Conservation (phyloP, 2,888 invertebrate species). For the Emmelina monodactyla region DNA sequence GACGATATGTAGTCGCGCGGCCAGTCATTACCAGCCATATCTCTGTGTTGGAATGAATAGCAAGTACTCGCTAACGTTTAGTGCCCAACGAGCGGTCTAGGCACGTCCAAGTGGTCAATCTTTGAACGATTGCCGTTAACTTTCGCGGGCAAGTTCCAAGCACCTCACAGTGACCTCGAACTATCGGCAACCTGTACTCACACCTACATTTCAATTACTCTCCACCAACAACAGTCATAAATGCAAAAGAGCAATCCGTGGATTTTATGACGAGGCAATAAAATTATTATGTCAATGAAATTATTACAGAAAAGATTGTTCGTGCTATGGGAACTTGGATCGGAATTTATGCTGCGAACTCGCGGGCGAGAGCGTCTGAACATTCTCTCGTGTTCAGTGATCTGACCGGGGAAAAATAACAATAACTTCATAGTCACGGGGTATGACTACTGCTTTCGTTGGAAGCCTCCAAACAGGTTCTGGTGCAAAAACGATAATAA, state of each 20-base stretch:
- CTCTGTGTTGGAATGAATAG: slow-evolving; percentile 59
- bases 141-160: slow-evolving; percentile 28
- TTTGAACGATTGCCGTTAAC: slow-evolving; percentile 36
- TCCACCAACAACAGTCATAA: no score
- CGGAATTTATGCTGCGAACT: neutral
- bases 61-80: slow-evolving; percentile 45
- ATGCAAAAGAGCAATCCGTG: no score
- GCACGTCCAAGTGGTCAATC: slow-evolving; percentile 45
- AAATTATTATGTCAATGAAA: slow-evolving; percentile 1
- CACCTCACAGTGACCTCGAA: no score
- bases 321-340: neutral
- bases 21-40: slow-evolving; percentile 57
- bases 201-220: no score
- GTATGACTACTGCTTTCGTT: slow-evolving; percentile 33
- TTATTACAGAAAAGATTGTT: neutral
- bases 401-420: slow-evolving; percentile 8
- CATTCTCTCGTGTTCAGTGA: slow-evolving; percentile 1
- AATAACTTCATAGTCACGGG: slow-evolving; percentile 13
- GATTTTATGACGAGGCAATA: neutral
- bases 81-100: slow-evolving; percentile 37
- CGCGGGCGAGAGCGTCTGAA: neutral
- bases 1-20: slow-evolving; percentile 48
- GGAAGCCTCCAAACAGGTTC: slow-evolving; percentile 47
- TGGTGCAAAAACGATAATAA: slow-evolving; percentile 52
- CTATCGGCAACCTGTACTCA: no score